Conservation (phyloP, 2,797 vertebrate species). For the Holocentrus rufus region DNA sequence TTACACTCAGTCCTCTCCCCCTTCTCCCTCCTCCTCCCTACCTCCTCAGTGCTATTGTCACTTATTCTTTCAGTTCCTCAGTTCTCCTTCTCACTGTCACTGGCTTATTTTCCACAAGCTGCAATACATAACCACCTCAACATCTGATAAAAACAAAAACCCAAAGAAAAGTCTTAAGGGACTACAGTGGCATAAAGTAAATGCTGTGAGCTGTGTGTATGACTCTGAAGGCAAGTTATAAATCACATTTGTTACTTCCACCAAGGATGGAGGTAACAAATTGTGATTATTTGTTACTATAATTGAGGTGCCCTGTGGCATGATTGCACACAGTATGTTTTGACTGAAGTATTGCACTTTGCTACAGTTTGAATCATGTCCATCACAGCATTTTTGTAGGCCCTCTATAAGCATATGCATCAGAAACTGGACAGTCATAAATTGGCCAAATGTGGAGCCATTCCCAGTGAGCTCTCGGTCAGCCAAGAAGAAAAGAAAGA, state of each 20-base stretch:
- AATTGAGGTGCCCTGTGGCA: too few species aligned
- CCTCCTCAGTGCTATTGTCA: conserved; percentile 51
- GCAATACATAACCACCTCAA: conserved; percentile 72
- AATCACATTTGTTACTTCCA: conserved; percentile 19
- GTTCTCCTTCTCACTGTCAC: conserved; percentile 47
- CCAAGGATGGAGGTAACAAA: conserved; percentile 27
- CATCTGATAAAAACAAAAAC: neutral
- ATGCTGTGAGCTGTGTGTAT: neutral
- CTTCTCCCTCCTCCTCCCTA: conserved; percentile 29
- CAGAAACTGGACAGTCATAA: neutral
- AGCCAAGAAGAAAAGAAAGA: neutral
- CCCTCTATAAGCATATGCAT: too few species aligned
- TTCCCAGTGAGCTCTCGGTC: neutral
- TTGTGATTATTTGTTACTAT: too few species aligned
- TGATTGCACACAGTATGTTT: too few species aligned
- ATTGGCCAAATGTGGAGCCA: neutral
- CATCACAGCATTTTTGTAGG: too few species aligned
- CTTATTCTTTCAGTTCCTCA: conserved; percentile 43
- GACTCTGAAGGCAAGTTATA: conserved; percentile 3
- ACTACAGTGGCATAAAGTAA: neutral
- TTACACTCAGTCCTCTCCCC: conserved; percentile 43
- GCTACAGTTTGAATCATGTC: too few species aligned
- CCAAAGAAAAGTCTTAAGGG: neutral
- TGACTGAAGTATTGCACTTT: too few species aligned
- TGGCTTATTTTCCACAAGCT: conserved; percentile 76